Base-by-base conservation (phyloP, 1,140 invertebrate species). In the Armadillidium nasatum region DNA sequence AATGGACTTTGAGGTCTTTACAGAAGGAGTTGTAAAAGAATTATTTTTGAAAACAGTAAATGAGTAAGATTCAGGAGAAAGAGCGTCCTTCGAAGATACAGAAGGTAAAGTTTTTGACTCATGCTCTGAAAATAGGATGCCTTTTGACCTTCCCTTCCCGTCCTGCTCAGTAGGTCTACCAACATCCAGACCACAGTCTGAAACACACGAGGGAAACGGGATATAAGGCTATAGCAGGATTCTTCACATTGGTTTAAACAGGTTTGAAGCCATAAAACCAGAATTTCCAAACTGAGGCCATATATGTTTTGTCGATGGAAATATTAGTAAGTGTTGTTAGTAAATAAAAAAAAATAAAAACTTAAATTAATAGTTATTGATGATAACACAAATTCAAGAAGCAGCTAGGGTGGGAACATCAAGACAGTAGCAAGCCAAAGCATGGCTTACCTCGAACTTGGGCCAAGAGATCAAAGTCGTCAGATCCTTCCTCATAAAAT, bases 361-460 rank as follows among this genome's bases (percentile, higher is more conserved):
- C 11, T 19, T 13, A 15, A 60, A 60, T 15, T 60, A 60, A 60
- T 15, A 15, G 19, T 60, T 15, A 60, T 60, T 60, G 50, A 60
- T 60, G 50, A 60, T 60, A 60, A 60, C 50, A 60, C 19, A 60
- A 60, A 60, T 19, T 60, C 50, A 60, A 60, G 11, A 60, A 60
- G 50, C 50, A 60, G 7, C 50, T 60, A 60, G 50, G 50, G 50
- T 60, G 73, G 21, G 43, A 68, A 46, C 54, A 76, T 75, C 74
- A 72, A 76, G 69, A 71, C 44, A 78, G 77, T 74, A 81, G 79
- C 79, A 81, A 80, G 79, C 79, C 75, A 76, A 78, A 79, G 75
- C 75, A 70, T 78, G 79, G 77, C 79, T 81, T 81, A 81, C 79
- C 79, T 81, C 79, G 77, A 75, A 81, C 78, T 78, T 81, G 79